phyloP scores from a whole-genome alignment of 2,797 vertebrate species.

The Uromys caudimaculatus region DNA sequence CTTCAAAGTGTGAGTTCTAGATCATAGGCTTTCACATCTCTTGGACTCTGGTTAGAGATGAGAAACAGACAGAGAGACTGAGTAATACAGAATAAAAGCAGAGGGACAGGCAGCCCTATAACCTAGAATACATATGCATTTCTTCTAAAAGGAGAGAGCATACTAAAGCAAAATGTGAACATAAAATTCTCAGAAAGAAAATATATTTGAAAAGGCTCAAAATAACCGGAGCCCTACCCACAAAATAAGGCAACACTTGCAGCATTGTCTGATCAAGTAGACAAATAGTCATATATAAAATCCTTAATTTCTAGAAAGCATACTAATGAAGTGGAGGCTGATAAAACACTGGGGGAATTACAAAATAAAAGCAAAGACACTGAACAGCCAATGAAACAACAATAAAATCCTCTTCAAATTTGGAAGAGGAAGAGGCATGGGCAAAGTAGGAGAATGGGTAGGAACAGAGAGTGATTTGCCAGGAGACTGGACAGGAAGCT shows the following conservation, averaged over 20 bases:
- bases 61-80: neutral
- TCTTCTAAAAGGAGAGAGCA: conserved; percentile 41
- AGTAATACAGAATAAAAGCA: neutral
- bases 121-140: neutral
- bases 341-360: neutral
- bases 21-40: neutral
- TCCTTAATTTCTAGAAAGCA: conserved; percentile 18
- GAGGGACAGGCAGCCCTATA: neutral
- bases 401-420: neutral
- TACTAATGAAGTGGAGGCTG: neutral
- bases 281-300: conserved; percentile 27
- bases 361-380: neutral
- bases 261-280: conserved; percentile 10
- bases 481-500: neutral
- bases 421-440: neutral
- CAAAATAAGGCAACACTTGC: neutral
- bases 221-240: neutral
- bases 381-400: neutral
- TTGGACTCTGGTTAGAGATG: neutral
- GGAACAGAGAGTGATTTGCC: neutral
- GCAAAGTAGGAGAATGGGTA: neutral
- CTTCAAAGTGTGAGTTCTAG: neutral
- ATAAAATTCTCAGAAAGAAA: conserved; percentile 34
- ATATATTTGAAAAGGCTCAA: neutral
- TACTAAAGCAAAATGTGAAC: neutral